Conservation (phyloP, 2,797 vertebrate genomes). For the Rhodeus uyekii region DNA sequence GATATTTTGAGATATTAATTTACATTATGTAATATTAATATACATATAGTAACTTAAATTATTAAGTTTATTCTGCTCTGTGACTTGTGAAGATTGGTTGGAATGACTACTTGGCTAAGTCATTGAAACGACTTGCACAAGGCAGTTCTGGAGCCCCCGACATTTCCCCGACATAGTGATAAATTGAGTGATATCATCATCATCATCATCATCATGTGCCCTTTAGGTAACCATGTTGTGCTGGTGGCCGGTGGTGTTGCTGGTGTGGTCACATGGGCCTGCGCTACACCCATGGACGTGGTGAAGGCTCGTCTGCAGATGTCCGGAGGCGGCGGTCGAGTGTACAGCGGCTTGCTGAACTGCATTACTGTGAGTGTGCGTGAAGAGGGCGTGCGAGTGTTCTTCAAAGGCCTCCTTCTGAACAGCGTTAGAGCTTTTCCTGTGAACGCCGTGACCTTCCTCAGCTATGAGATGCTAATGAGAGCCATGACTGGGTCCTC, state of each 20-base stretch:
- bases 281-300: conserved; percentile 85
- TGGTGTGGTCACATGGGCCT: conserved; percentile 79
- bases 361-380: conserved; percentile 76
- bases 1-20: background rate
- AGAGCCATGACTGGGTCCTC: conserved; percentile 46
- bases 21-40: background rate
- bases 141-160: background rate
- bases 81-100: background rate
- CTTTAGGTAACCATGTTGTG: conserved; percentile 66
- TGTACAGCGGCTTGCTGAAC: conserved; percentile 78
- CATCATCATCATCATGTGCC: background rate
- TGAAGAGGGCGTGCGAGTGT: conserved; percentile 79
- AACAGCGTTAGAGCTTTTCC: conserved; percentile 86
- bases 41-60: background rate
- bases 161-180: background rate
- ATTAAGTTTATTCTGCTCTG: background rate
- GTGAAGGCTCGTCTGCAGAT: conserved; percentile 86
- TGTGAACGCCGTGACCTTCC: conserved; percentile 85
- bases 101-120: background rate
- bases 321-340: conserved; percentile 72
- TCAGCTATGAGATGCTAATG: conserved; percentile 81
- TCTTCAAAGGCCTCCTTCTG: conserved; percentile 81
- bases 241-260: conserved; percentile 81
- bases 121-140: background rate
- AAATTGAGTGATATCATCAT: background rate